These are phyloP conservation scores for Eriosoma lanigerum DNA, from an alignment of 1,140 invertebrate species.

Conservation along the genomic window DNA sequence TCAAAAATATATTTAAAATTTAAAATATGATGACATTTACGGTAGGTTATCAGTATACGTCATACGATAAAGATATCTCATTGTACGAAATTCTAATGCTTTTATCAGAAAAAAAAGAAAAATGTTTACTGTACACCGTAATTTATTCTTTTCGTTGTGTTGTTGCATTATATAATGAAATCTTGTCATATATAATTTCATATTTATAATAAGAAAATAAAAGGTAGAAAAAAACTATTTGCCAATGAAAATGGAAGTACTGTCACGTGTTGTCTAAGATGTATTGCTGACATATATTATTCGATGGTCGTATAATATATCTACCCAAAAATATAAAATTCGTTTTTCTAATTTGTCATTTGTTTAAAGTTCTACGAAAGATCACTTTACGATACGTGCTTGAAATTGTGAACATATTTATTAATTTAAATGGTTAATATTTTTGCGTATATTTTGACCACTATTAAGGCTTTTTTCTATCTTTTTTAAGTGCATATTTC, in stretches of 20 bases:
- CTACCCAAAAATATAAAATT: not conserved
- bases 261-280: not conserved
- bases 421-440: too few relatives aligned
- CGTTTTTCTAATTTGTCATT: conserved; percentile 37
- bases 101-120: not conserved
- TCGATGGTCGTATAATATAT: too few relatives aligned
- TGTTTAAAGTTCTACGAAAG: not conserved
- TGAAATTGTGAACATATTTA: too few relatives aligned
- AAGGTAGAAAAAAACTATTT: not conserved
- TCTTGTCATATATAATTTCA: not conserved
- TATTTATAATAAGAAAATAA: not conserved
- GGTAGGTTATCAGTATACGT: too few relatives aligned
- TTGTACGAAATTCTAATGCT: not conserved
- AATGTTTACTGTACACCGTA: not conserved
- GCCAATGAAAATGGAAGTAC: not conserved
- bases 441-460: too few relatives aligned
- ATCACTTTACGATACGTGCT: too few relatives aligned
- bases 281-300: not conserved
- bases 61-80: too few relatives aligned
- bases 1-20: too few relatives aligned
- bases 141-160: not conserved
- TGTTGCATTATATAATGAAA: not conserved
- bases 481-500: too few relatives aligned
- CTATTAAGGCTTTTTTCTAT: too few relatives aligned
- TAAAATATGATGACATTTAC: too few relatives aligned